Evolutionary conservation across 2,888 invertebrate genomes (phyloP).

Genomic region (Ommatoiulus sabulosus): DNA sequence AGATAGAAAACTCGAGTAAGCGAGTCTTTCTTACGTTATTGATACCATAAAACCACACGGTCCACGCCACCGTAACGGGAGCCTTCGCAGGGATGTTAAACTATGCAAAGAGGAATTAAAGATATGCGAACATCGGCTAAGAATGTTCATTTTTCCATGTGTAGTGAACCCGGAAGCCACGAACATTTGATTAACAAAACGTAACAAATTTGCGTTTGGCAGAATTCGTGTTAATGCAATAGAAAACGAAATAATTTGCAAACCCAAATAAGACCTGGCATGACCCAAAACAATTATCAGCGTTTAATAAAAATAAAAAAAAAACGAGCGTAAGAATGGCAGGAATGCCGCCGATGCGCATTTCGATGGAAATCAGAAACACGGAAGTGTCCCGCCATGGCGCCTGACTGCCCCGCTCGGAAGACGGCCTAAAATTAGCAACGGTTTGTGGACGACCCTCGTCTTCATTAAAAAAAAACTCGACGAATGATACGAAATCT

Average conservation of each 20-base stretch:
- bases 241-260: not conserved
- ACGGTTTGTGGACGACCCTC: constrained; percentile 15
- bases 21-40: too few species aligned
- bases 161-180: not conserved
- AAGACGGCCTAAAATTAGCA: not conserved
- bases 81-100: too few species aligned
- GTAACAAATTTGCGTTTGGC: not conserved
- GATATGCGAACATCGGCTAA: too few species aligned
- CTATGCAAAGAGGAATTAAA: too few species aligned
- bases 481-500: not conserved
- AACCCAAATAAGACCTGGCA: constrained; percentile 19
- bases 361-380: constrained; percentile 36
- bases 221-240: not conserved
- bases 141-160: not conserved
- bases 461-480: not conserved
- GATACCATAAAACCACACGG: too few species aligned
- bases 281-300: constrained; percentile 34
- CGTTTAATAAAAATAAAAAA: not conserved
- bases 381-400: constrained; percentile 22
- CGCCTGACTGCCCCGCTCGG: not conserved
- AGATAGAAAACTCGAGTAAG: too few species aligned
- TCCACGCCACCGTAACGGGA: too few species aligned
- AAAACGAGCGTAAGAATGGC: not conserved
- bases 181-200: not conserved
- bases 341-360: constrained; percentile 30